phyloP scores from a whole-genome alignment of 1,140 invertebrate genomes.

The Zaprionus kolodkinae region DNA sequence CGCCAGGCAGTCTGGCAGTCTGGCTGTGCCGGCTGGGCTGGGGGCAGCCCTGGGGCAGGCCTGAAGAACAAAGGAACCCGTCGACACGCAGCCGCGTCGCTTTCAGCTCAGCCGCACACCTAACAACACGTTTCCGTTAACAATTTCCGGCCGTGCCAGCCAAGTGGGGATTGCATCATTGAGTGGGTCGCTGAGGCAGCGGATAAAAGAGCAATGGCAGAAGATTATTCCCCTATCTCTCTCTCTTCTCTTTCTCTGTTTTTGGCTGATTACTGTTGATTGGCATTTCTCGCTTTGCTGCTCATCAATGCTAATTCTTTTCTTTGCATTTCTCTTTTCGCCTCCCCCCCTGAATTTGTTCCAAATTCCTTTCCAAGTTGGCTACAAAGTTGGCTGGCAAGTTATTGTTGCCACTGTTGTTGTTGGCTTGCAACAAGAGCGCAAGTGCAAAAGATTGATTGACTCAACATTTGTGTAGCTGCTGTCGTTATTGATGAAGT shows the following conservation, averaged over 20 bases:
- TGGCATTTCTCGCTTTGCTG: slow-evolving; percentile 82
- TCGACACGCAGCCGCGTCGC: slow-evolving; percentile 49
- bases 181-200: slow-evolving; percentile 40
- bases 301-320: slow-evolving; percentile 83
- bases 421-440: slow-evolving; percentile 40
- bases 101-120: slow-evolving; percentile 42
- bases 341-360: neutral
- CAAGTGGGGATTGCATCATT: slow-evolving; percentile 68
- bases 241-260: slow-evolving; percentile 13
- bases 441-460: slow-evolving; percentile 81
- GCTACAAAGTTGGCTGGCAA: slow-evolving; percentile 61
- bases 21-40: neutral
- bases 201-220: neutral
- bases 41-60: neutral
- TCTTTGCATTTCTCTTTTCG: slow-evolving; percentile 29
- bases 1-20: slow-evolving; percentile 4
- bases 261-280: slow-evolving; percentile 82
- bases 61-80: slow-evolving; percentile 23
- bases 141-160: slow-evolving; percentile 69
- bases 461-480: slow-evolving; percentile 64
- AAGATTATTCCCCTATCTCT: slow-evolving; percentile 45
- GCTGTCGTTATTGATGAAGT: slow-evolving; percentile 67
- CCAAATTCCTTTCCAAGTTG: slow-evolving; percentile 1
- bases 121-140: slow-evolving; percentile 78
- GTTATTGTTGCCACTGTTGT: slow-evolving; percentile 16